Conservation (phyloP, 2,797 vertebrate genomes). For the Falco peregrinus region DNA sequence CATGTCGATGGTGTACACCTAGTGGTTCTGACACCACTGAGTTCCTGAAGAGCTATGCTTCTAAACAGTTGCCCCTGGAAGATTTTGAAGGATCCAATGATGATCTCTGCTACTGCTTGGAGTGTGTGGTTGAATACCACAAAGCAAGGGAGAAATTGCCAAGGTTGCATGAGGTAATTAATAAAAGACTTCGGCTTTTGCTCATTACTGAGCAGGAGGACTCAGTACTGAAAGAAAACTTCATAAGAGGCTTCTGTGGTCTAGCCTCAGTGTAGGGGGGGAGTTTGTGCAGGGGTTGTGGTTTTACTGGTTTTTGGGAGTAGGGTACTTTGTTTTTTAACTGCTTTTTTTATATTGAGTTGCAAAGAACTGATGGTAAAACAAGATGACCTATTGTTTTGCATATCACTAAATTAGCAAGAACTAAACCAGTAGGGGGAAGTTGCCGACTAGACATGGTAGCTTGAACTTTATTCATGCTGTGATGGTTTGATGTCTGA, state of each 20-base stretch:
- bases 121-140: conserved; percentile 87
- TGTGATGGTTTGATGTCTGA: not conserved
- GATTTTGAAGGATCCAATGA: conserved; percentile 73
- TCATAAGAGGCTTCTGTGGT: not conserved
- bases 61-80: not conserved
- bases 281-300: not conserved
- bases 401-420: not conserved
- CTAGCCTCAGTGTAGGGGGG: not conserved
- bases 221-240: not conserved
- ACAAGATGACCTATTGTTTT: not conserved
- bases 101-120: conserved; percentile 83
- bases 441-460: not conserved
- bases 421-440: not conserved
- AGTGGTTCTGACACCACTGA: conserved; percentile 57
- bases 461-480: not conserved
- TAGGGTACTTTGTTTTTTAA: not conserved
- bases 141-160: conserved; percentile 76
- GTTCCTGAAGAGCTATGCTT: conserved; percentile 77
- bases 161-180: conserved; percentile 78
- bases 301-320: not conserved
- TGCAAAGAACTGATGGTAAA: not conserved
- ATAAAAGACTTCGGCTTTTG: not conserved
- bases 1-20: conserved; percentile 84
- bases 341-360: not conserved
- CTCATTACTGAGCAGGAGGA: not conserved